Conservation (phyloP, 2,888 invertebrate genomes). For the Aromia moschata region DNA sequence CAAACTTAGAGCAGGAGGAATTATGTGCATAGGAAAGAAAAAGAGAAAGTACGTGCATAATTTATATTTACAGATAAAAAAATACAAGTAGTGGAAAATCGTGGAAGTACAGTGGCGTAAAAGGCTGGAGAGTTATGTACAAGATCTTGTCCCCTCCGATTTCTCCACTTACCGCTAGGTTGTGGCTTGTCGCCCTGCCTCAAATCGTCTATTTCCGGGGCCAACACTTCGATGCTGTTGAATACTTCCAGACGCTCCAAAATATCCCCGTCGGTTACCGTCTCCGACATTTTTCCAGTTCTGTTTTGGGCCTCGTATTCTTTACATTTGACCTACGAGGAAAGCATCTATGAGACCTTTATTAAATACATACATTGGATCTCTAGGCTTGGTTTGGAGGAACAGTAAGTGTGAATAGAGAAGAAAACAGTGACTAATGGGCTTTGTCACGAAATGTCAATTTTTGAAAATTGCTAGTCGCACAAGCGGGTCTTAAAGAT, state of each 20-base stretch:
- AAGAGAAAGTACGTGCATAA: slow-evolving; percentile 23
- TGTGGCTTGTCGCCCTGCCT: slow-evolving; percentile 39
- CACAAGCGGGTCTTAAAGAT: too few relatives aligned
- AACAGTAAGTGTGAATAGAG: too few relatives aligned
- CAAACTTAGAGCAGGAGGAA: slow-evolving; percentile 4
- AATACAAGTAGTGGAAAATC: slow-evolving; percentile 16
- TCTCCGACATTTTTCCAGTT: slow-evolving; percentile 61
- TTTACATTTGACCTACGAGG: slow-evolving; percentile 61
- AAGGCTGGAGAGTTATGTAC: slow-evolving; percentile 37
- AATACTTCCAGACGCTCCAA: slow-evolving; percentile 78
- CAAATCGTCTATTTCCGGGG: slow-evolving; percentile 79
- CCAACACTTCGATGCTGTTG: slow-evolving; percentile 82
- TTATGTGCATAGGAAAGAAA: slow-evolving; percentile 27
- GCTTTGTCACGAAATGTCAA: too few relatives aligned
- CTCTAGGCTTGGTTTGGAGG: too few relatives aligned
- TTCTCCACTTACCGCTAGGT: slow-evolving; percentile 47
- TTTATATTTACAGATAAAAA: slow-evolving; percentile 22
- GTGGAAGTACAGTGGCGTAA: background rate
- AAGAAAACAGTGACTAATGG: too few relatives aligned
- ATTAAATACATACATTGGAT: too few relatives aligned
- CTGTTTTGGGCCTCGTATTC: slow-evolving; percentile 55
- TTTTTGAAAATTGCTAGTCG: too few relatives aligned
- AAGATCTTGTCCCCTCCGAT: slow-evolving; percentile 27
- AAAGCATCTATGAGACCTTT: too few relatives aligned
- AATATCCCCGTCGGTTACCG: slow-evolving; percentile 66